phyloP scores from a whole-genome alignment of 2,113 vertebrate species.

The Micronycteris hirsuta region DNA sequence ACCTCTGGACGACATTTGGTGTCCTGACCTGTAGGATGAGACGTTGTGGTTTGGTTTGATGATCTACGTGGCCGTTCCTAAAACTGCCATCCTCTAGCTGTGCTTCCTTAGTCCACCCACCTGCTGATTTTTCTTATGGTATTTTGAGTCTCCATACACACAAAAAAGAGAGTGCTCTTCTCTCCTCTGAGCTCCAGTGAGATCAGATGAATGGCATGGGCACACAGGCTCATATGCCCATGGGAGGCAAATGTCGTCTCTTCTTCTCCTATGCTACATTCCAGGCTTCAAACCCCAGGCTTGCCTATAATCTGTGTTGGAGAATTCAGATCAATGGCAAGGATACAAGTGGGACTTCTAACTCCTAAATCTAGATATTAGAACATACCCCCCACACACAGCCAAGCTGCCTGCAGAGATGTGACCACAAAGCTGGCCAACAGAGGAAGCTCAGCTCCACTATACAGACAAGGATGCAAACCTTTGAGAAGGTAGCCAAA shows the following conservation, averaged over 20 bases:
- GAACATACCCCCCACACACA: background rate
- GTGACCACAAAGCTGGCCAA: background rate
- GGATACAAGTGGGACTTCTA: background rate
- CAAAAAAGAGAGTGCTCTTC: background rate
- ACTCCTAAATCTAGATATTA: background rate
- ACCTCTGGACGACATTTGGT: background rate
- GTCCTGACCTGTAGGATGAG: background rate
- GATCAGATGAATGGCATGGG: too few species aligned
- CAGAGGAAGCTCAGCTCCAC: background rate
- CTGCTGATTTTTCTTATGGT: background rate
- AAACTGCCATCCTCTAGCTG: background rate
- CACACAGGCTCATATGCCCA: too few species aligned
- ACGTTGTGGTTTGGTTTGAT: background rate
- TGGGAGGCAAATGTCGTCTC: too few species aligned
- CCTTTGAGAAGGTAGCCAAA: background rate
- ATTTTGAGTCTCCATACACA: background rate
- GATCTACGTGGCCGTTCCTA: background rate
- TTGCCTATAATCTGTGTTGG: background rate
- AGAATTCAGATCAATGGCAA: background rate
- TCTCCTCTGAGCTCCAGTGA: too few species aligned
- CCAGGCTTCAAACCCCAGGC: background rate
- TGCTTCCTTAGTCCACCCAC: background rate
- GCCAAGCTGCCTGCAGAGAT: background rate
- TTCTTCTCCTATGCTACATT: too few species aligned
- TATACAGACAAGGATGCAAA: background rate